Base-by-base conservation (phyloP, 2,888 invertebrate species). In the Brachynemurus nebulosus region DNA sequence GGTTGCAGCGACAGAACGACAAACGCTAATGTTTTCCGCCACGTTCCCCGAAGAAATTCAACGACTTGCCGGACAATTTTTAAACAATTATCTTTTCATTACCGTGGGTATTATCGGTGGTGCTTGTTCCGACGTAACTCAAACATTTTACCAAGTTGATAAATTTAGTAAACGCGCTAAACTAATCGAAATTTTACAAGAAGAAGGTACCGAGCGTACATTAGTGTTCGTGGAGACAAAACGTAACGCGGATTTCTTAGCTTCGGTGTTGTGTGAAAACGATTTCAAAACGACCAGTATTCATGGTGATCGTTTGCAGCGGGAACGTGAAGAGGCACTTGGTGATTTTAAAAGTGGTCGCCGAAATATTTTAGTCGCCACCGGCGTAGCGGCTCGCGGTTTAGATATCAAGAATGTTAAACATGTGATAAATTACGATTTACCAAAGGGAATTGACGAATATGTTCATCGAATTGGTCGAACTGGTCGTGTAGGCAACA, bases 401-500 rank as follows among this genome's bases (percentile, higher is more conserved):
- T 66, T 96, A 79, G 90, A 95, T 59, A 92, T 95, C 21, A 79
- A 81, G 51, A 82, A 83, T 44, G 84, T 92, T 0, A 75, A 79
- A 3, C 89, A 91, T 54, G 93, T 96, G 0, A 78, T 95, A 12
- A 96, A 96, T 62, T 93, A 78, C 57, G 95, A 96, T 60, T 70
- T 96, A 56, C 95, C 95, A 0, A 78, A 80, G 46, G 76, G 76
- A 49, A 85, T 93, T 50, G 93, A 93, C 52, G 93, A 93, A 54
- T 96, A 95, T 55, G 92, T 95, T 1, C 96, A 96, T 63, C 72
- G 95, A 45, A 91, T 96, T 52, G 96, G 96, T 1, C 74, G 96
- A 51, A 96, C 96, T 4, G 96, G 95, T 0, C 76, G 96, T 50
- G 89, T 96, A 0, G 95, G 95, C 9, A 88, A 88, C 57, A 70